These are phyloP conservation scores for Arvicanthis niloticus DNA, from an alignment of 2,113 vertebrate species.

Conservation along the genomic window DNA sequence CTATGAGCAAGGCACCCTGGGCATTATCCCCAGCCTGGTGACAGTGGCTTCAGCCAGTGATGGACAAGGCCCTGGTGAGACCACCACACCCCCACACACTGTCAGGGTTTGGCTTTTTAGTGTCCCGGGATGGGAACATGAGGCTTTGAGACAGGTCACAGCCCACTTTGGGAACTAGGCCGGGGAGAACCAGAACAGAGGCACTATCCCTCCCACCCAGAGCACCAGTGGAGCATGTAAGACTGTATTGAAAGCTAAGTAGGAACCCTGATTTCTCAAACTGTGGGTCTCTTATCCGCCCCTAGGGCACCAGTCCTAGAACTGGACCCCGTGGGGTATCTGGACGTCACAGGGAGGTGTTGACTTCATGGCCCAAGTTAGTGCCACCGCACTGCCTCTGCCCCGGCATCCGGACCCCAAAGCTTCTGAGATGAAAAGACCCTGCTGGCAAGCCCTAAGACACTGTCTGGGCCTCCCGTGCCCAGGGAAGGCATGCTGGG, in stretches of 20 bases:
- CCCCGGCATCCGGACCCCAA: not conserved
- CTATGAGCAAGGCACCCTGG: not conserved
- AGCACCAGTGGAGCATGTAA: not conserved
- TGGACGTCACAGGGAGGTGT: not conserved
- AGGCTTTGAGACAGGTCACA: not conserved
- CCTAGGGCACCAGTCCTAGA: rapidly evolving
- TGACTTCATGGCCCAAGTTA: rapidly evolving
- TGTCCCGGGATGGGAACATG: not conserved
- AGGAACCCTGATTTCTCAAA: not conserved
- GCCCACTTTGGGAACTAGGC: not conserved
- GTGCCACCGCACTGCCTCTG: not conserved
- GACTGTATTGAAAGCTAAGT: not conserved
- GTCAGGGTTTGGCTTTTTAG: not conserved
- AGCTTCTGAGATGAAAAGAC: not conserved
- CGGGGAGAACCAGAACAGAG: not conserved
- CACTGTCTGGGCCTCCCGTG: not conserved
- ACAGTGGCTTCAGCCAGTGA: not conserved
- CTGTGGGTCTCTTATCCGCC: not conserved
- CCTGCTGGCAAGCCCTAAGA: not conserved
- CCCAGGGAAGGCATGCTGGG: not conserved
- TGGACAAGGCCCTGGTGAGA: not conserved
- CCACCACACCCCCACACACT: not conserved
- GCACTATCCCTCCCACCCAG: rapidly evolving
- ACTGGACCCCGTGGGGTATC: not conserved
- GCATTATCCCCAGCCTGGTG: not conserved